These are phyloP conservation scores for Orthosia cruda DNA, from an alignment of 2,888 invertebrate genomes.

Conservation along the genomic window DNA sequence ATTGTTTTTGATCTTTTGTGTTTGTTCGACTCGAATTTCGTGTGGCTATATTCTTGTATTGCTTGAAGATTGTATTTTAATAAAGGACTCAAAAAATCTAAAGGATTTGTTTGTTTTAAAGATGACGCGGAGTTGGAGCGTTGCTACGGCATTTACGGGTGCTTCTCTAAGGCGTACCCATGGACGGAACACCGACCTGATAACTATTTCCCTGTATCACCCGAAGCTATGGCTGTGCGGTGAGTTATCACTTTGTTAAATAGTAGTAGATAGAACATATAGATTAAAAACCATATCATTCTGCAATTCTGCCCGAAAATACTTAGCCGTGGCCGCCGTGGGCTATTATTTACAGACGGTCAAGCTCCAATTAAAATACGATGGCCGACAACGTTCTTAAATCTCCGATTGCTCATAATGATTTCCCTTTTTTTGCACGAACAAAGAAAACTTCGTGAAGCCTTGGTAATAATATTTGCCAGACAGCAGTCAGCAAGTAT, in stretches of 20 bases:
- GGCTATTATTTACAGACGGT: neutral
- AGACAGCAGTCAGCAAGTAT: neutral
- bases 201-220: slow-evolving; percentile 94
- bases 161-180: slow-evolving; percentile 95
- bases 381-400: neutral
- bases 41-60: slow-evolving; percentile 42
- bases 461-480: too few species aligned
- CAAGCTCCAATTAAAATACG: neutral
- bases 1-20: slow-evolving; percentile 23
- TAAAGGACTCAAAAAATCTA: slow-evolving; percentile 15
- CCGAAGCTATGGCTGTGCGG: slow-evolving; percentile 92
- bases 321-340: too few species aligned
- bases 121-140: slow-evolving; percentile 90
- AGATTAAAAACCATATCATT: neutral
- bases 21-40: slow-evolving; percentile 10
- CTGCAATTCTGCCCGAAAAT: neutral
- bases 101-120: slow-evolving; percentile 67
- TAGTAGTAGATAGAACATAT: too few species aligned
- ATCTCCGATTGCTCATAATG: neutral
- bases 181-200: slow-evolving; percentile 96
- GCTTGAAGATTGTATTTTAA: slow-evolving; percentile 9
- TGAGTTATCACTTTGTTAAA: slow-evolving; percentile 74
- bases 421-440: neutral
- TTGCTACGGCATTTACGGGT: slow-evolving; percentile 96
- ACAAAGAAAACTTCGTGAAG: neutral